Evolutionary conservation across 2,113 vertebrate genomes (phyloP), one percentile per base, ranked within the genome.

Genomic region (Bubo scandiacus): DNA sequence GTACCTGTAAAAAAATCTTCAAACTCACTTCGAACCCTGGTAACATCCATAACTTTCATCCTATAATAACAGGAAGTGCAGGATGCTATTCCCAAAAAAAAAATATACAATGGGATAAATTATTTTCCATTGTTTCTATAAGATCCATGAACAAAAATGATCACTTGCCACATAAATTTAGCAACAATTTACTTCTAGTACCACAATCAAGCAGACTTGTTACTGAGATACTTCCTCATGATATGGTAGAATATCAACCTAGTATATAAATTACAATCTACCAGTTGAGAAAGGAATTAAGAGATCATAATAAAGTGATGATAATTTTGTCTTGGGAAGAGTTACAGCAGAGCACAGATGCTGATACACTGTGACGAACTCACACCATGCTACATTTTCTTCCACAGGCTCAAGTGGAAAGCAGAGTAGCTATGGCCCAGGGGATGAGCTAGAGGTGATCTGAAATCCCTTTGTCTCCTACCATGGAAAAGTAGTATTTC

Each of bases 21-120:
- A 29, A 83, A 66, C 13, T 57, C 2, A 0, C 17, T 70, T 49
- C 15, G 51, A 71, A 66, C 9, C 16, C 40, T 51, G 0, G 0
- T 15, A 77, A 42, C 9, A 38, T 88, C 40, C 10, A 9, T 29
- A 49, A 66, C 10, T 11, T 67, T 78, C 36, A 72, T 45, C 30
- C 22, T 27, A 2, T 5, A 80, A 51, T 0, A 71, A 23, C 18
- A 87, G 52, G 16, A 67, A 54, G 5, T 19, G 2, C 13, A 71
- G 26, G 12, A 51, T 6, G 15, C 5, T 8, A 84, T 61, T 21
- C 14, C 9, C 47, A 67, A 84, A 21, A 67, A 84, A 21, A 62
- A 72, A 87, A 45, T 15, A 42, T 0, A 40, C 3, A 78, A 62
- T 16, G 2, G 26, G 15, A 3, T 45, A 72, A 58, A 2, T 51